Percentiles rank a stretch among this genome's conserved stretches.
phyloP scores from a whole-genome alignment of 1,140 invertebrate species.

The Trichonephila inaurata region DNA sequence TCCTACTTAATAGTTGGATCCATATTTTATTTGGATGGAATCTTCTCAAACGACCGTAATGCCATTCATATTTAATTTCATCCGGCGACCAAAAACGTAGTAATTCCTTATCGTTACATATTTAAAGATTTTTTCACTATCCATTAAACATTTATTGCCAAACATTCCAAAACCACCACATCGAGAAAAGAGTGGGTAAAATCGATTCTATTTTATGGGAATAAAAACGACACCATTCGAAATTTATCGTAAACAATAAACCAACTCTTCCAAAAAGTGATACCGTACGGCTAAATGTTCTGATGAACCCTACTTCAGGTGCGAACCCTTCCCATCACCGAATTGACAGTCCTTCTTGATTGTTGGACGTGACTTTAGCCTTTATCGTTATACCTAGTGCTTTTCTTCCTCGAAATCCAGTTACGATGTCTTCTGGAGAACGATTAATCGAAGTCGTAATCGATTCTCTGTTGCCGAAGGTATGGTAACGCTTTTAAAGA shows the following conservation, averaged over 20 bases:
- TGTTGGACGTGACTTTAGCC: conserved; percentile 29
- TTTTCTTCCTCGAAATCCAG: not conserved
- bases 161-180: not conserved
- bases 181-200: not conserved
- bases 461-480: conserved; percentile 7
- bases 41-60: not conserved
- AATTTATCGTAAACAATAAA: not conserved
- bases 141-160: conserved; percentile 5
- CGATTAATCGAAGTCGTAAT: conserved; percentile 70
- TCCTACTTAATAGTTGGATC: not conserved
- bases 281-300: not conserved
- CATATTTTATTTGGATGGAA: not conserved
- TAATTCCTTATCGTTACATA: not conserved
- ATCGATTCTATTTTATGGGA: not conserved
- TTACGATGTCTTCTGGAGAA: not conserved
- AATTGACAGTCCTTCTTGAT: not conserved
- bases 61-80: not conserved
- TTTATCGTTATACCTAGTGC: conserved; percentile 8
- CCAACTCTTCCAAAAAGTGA: not conserved
- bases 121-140: not conserved
- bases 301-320: not conserved
- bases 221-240: conserved; percentile 4
- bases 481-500: conserved; percentile 24
- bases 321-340: not conserved
- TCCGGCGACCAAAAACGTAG: not conserved